Evolutionary conservation across 1,140 invertebrate genomes (phyloP).

Genomic region (Panagrolaimus sp.): DNA sequence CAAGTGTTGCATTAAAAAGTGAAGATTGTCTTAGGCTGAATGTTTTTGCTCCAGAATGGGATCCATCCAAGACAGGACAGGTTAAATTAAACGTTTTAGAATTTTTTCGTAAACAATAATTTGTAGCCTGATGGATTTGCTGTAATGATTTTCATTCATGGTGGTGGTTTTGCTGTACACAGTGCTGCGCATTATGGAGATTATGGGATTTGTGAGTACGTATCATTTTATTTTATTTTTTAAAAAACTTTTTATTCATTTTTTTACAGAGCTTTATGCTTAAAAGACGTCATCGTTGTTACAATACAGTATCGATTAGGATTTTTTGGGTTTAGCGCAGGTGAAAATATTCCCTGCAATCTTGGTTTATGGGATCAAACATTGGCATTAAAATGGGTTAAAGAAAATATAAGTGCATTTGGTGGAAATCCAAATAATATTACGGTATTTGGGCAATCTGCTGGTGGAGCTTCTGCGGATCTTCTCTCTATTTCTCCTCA

Average conservation of each 20-base stretch:
- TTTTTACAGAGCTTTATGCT: conserved; percentile 56
- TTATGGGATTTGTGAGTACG: conserved; percentile 41
- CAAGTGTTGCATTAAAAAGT: conserved; percentile 15
- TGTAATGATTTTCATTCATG: conserved; percentile 42
- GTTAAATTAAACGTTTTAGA: not conserved
- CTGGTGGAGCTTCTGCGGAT: conserved; percentile 29
- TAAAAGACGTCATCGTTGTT: conserved; percentile 86
- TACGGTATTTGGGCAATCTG: conserved; percentile 50
- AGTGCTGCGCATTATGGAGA: conserved; percentile 41
- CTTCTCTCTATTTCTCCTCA: conserved; percentile 27
- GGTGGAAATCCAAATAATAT: conserved; percentile 66
- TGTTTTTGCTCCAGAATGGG: conserved; percentile 31
- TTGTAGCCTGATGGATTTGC: conserved; percentile 33
- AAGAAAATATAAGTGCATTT: conserved; percentile 60
- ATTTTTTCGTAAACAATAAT: conserved; percentile 14
- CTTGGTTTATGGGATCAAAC: conserved; percentile 64
- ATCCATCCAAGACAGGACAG: not conserved
- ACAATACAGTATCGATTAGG: conserved; percentile 92
- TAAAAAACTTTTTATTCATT: conserved; percentile 7
- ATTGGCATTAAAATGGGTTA: conserved; percentile 35
- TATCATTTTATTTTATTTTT: not conserved
- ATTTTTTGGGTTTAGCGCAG: conserved; percentile 65
- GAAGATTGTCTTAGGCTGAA: conserved; percentile 34
- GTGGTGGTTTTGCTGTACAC: conserved; percentile 36
- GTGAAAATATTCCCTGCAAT: conserved; percentile 16